Percentiles rank a stretch among this genome's conserved stretches.
Evolutionary conservation across 2,797 vertebrate species (phyloP).

Genomic region (Hemitrygon akajei): DNA sequence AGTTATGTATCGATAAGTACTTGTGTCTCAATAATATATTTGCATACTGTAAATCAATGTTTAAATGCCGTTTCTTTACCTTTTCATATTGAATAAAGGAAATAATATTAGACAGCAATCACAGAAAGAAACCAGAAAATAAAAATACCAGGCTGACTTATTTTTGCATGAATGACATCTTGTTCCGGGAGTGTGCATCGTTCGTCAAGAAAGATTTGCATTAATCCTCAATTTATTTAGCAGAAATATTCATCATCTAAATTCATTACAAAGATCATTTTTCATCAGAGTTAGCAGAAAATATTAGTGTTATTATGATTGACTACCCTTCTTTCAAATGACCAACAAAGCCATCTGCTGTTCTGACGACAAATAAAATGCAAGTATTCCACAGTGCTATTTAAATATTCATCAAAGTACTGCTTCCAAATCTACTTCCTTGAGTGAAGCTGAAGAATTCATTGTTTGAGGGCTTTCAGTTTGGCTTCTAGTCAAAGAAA

Average conservation of each 20-base stretch:
- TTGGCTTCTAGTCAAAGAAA: background rate
- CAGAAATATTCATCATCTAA: conserved; percentile 28
- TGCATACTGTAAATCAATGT: background rate
- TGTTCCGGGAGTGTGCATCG: background rate
- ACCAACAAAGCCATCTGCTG: conserved; percentile 26
- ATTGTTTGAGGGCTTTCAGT: background rate
- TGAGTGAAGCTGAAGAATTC: conserved; percentile 7
- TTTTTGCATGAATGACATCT: background rate
- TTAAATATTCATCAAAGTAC: conserved; percentile 14
- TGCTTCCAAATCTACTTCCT: background rate
- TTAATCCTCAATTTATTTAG: conserved; percentile 11
- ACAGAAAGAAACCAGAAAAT: background rate
- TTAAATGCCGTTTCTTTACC: background rate
- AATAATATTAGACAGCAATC: background rate
- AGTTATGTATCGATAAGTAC: background rate
- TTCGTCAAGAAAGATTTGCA: conserved; percentile 17
- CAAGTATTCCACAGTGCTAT: background rate
- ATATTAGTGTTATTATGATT: conserved; percentile 31
- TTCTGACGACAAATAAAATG: background rate
- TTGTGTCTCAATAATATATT: background rate
- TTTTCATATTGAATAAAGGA: background rate
- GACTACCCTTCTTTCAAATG: background rate
- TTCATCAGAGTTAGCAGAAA: conserved; percentile 17
- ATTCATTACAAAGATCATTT: conserved; percentile 6
- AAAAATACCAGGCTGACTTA: background rate